Evolutionary conservation across 2,888 invertebrate genomes (phyloP).

Genomic region (Acronicta aceris): DNA sequence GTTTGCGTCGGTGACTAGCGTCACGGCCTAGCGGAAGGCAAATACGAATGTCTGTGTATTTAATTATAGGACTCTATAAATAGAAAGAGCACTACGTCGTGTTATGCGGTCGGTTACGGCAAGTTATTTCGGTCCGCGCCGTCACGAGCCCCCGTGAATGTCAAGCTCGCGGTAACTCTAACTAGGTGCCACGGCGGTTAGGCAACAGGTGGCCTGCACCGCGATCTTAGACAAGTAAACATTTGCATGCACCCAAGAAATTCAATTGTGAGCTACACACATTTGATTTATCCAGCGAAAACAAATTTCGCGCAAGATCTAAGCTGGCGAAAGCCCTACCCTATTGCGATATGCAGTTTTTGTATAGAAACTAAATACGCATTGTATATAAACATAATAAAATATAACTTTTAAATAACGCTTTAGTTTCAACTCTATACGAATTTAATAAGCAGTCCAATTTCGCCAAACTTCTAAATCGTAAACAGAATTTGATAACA

Average conservation of each 20-base stretch:
- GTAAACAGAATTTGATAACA: slow-evolving; percentile 3
- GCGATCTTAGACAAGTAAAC: slow-evolving; percentile 66
- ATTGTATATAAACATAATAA: too few relatives aligned
- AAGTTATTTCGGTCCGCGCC: slow-evolving; percentile 84
- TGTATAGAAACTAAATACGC: too few relatives aligned
- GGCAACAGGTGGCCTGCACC: slow-evolving; percentile 85
- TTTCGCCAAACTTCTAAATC: neutral
- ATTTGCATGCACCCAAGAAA: slow-evolving; percentile 55
- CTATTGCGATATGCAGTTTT: neutral
- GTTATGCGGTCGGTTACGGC: slow-evolving; percentile 85
- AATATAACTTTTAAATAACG: too few relatives aligned
- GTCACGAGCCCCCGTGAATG: slow-evolving; percentile 85
- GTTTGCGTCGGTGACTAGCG: slow-evolving; percentile 63
- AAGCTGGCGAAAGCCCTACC: neutral
- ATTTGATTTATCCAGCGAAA: slow-evolving; percentile 21
- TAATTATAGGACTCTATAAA: slow-evolving; percentile 86
- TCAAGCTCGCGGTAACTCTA: slow-evolving; percentile 84
- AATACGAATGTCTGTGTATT: slow-evolving; percentile 81
- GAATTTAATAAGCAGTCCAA: neutral
- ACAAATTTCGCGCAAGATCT: neutral
- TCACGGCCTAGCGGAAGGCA: slow-evolving; percentile 75
- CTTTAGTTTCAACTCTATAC: neutral
- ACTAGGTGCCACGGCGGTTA: slow-evolving; percentile 75
- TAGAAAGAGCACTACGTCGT: slow-evolving; percentile 85
- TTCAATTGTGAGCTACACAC: slow-evolving; percentile 32